Evolutionary conservation across 1,140 invertebrate genomes (phyloP), one percentile per base, ranked within the genome.

Genomic region (Neomicropteryx cornuta): DNA sequence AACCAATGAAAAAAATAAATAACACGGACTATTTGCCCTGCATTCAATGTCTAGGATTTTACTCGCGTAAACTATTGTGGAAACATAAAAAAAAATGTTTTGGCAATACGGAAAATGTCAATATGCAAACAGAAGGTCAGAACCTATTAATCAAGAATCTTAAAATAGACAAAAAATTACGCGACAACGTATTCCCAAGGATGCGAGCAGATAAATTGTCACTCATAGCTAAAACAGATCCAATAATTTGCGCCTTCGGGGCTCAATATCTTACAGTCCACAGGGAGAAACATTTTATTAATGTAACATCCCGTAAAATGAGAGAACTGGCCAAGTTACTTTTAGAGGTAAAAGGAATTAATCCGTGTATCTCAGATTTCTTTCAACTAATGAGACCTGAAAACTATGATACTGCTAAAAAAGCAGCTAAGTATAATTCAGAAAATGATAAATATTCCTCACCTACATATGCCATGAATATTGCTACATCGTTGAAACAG

Each of bases 231-330:
- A 47, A 47, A 39, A 47, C 42, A 38, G 45, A 51, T 42, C 10
- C 33, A 14, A 39, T 49, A 22, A 51, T 51, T 36, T 51, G 49
- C 45, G 39, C 39, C n/a, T 51, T 47, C 46, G 47, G 33, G 18
- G 22, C 24, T 8, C 44, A 41, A 39, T 47, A 51, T 41, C 18
- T 47, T 10, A 47, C 41, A 38, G 39, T 21, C 33, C 49, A 50
- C 33, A 33, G 42, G 17, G 42, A 47, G 37, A 39, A 37, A 37
- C 47, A 51, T 41, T 45, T 48, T 34, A 39, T 45, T 23, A 45
- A 42, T 36, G 40, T 47, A 10, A 44, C 43, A 8, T 50, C 48
- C 20, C 18, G 46, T 16, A 48, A 50, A 42, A 48, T 48, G 44
- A 18, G 48, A 14, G 46, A 50, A 39, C 33, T 50, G 21, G 43